A percentile compares a stretch with the other conserved stretches of the same genome.
phyloP scores from a whole-genome alignment of 2,888 invertebrate species.

The Schizotus pectinicornis region DNA sequence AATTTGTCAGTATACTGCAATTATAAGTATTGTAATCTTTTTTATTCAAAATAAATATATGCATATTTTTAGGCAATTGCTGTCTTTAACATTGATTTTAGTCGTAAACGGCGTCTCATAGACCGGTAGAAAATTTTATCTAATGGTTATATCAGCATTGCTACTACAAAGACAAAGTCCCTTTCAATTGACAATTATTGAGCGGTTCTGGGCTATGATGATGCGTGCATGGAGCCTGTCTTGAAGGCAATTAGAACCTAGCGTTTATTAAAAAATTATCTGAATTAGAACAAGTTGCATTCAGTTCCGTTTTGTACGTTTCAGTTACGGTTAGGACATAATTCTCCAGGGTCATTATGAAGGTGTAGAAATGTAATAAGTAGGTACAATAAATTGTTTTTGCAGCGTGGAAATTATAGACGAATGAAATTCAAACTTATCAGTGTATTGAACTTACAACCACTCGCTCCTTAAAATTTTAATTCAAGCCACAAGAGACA shows the following conservation, averaged over 20 bases:
- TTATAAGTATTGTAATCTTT: too few species aligned
- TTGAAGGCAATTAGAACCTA: not conserved
- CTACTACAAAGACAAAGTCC: too few species aligned
- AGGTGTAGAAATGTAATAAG: constrained; percentile 23
- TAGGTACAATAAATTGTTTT: constrained; percentile 28
- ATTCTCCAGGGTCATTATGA: constrained; percentile 20
- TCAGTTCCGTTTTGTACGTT: constrained; percentile 9
- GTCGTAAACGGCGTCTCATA: too few species aligned
- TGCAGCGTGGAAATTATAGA: constrained; percentile 16
- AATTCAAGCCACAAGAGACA: constrained; percentile 28
- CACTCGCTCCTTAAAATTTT: constrained; percentile 35
- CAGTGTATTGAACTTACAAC: constrained; percentile 31
- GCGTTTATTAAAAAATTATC: constrained; percentile 9
- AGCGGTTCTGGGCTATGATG: too few species aligned
- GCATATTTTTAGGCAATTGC: too few species aligned
- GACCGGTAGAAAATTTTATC: too few species aligned
- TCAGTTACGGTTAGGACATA: constrained; percentile 17
- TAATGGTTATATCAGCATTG: too few species aligned
- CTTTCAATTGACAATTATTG: too few species aligned
- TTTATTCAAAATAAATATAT: too few species aligned
- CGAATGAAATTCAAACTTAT: constrained; percentile 30
- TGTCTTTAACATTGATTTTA: too few species aligned
- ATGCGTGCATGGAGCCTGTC: too few species aligned
- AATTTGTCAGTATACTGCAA: too few species aligned
- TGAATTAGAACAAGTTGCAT: constrained; percentile 7